phyloP scores from a whole-genome alignment of 2,797 vertebrate species.

The Cephalopachus bancanus region DNA sequence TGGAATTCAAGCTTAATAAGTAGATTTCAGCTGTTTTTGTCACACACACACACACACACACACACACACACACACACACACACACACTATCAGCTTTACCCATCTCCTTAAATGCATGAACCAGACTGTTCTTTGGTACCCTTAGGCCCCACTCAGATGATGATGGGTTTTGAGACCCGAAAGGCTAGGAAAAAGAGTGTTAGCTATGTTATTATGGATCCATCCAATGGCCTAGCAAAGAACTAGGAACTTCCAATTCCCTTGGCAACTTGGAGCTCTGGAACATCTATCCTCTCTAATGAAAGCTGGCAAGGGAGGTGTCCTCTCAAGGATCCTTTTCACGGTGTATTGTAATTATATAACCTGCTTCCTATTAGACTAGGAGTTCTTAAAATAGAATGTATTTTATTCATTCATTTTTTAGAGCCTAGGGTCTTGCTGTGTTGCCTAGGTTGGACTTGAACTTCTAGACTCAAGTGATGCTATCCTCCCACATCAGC shows the following conservation, averaged over 20 bases:
- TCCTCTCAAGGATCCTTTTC: not conserved
- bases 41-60: not conserved
- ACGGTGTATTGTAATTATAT: constrained; percentile 10
- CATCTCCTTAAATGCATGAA: not conserved
- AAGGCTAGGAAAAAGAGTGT: not conserved
- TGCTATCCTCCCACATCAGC: not conserved
- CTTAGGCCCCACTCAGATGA: not conserved
- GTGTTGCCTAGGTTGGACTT: not conserved
- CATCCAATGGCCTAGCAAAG: not conserved
- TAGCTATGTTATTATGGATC: constrained; percentile 8
- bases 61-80: too few relatives aligned
- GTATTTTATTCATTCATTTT: not conserved
- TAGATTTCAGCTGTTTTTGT: not conserved
- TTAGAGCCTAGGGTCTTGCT: not conserved
- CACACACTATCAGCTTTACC: constrained; percentile 3
- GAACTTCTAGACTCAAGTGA: not conserved
- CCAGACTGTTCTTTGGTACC: not conserved
- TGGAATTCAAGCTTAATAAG: not conserved
- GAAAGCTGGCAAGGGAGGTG: constrained; percentile 5
- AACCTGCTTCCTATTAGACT: constrained; percentile 21
- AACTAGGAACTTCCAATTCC: constrained; percentile 25
- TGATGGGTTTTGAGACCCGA: constrained; percentile 16
- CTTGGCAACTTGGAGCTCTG: constrained; percentile 16
- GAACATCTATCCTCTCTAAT: not conserved
- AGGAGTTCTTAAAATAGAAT: constrained; percentile 48